Base-by-base conservation (phyloP, 2,888 invertebrate species). In the Ophion slaviceki region DNA sequence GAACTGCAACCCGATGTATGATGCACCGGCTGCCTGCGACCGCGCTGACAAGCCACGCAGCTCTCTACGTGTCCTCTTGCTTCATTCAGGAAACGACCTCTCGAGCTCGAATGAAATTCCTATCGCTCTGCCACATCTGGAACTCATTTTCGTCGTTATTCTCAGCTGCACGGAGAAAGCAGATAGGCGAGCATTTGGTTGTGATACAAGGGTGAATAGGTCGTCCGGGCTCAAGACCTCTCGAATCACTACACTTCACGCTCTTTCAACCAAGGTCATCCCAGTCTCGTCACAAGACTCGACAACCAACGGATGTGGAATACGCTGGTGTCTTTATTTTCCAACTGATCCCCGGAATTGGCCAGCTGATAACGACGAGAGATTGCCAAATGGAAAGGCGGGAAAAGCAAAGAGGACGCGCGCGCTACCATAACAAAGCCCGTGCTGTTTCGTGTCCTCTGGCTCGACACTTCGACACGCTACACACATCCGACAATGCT, bases 101-200 rank as follows among this genome's bases (percentile, higher is more conserved):
- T 82, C 61, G 32, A 76, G 70, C 57, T 68, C 76, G 76, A 77
- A 80, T 24, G 72, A 67, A 72, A 80, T 86, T 72, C 72, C 75
- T 82, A 85, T 85, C 80, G 72, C 28, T 61, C 66, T 66, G 47
- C 67, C 61, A 76, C 57, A 77, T 82, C 82, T 68, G 57, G 57
- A 82, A 86, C 72, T 68, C 45, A 82, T 82, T 80, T 66, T 80
- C 68, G 82, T 66, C 82, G 74, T 85, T 82, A 76, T 80, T 59
- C 78, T 47, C 59, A 66, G 53, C 57, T 24, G 62, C 8, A n/a
- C 53, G 45, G 53, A 24, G 67, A 59, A 40, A 59, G 62, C n/a
- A 53, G 61, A 61, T 59, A 64, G 70, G 76, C 40, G 40, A 45
- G 7, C 24, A 72, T 66, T 47, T n/a, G 70, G 24, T 66, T 61